A percentile compares a stretch with the other conserved stretches of the same genome.
Evolutionary conservation across 2,888 invertebrate genomes (phyloP).

Genomic region (Alsophila aescularia): DNA sequence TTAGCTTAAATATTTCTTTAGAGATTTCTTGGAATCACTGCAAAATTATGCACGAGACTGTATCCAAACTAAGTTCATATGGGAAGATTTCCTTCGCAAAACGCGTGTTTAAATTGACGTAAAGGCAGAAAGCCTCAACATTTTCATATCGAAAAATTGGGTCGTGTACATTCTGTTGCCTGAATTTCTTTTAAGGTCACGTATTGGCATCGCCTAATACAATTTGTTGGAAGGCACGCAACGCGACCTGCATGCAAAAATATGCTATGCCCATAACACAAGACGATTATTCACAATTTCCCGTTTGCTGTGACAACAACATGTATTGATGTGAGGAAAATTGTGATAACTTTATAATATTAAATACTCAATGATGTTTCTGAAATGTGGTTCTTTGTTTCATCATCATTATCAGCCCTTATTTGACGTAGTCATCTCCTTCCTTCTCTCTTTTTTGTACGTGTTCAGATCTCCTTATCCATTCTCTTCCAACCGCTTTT

Average conservation of each 20-base stretch:
- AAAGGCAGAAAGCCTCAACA: slow-evolving; percentile 52
- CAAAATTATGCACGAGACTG: too few relatives aligned
- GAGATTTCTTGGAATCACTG: too few relatives aligned
- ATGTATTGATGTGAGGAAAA: slow-evolving; percentile 11
- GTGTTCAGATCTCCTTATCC: too few relatives aligned
- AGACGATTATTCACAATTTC: slow-evolving; percentile 69
- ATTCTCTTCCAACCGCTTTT: too few relatives aligned
- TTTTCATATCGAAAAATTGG: slow-evolving; percentile 66
- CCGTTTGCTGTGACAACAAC: slow-evolving; percentile 17
- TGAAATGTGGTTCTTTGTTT: too few relatives aligned
- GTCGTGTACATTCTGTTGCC: slow-evolving; percentile 61
- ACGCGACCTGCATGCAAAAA: slow-evolving; percentile 71
- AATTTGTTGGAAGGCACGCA: slow-evolving; percentile 75
- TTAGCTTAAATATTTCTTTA: too few relatives aligned
- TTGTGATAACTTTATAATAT: neutral
- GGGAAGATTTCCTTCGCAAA: slow-evolving; percentile 43
- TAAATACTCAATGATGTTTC: too few relatives aligned
- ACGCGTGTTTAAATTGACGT: slow-evolving; percentile 51
- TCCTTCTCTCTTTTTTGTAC: too few relatives aligned
- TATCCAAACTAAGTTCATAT: too few relatives aligned
- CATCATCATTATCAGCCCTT: too few relatives aligned
- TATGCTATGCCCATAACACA: slow-evolving; percentile 65
- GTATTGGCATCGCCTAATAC: slow-evolving; percentile 78
- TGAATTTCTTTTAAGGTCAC: slow-evolving; percentile 69
- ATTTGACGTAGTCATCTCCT: too few relatives aligned